Evolutionary conservation across 2,797 vertebrate species (phyloP).

Genomic region (Balearica regulorum): DNA sequence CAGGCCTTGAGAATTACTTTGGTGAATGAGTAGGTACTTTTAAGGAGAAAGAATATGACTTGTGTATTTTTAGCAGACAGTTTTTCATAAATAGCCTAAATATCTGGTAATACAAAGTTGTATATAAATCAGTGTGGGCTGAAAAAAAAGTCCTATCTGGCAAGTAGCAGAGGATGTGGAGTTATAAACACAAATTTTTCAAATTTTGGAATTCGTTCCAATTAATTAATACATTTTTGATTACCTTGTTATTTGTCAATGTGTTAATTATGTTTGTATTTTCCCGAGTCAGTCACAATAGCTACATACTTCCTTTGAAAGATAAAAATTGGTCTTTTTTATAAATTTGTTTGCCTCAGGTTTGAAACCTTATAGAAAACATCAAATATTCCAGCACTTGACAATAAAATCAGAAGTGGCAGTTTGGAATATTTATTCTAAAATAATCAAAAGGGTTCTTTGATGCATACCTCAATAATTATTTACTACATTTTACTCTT

Average conservation of each 20-base stretch:
- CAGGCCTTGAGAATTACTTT: neutral
- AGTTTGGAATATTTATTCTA: slow-evolving; percentile 37
- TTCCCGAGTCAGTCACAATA: neutral
- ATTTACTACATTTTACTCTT: slow-evolving; percentile 29
- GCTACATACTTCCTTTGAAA: neutral
- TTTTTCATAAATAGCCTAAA: neutral
- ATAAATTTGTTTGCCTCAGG: neutral
- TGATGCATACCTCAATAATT: slow-evolving; percentile 53
- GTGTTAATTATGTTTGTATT: neutral
- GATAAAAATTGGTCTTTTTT: neutral
- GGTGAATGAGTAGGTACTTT: neutral
- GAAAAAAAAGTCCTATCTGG: neutral
- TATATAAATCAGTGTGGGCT: neutral
- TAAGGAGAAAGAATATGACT: neutral
- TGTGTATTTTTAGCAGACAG: neutral
- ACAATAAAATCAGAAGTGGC: slow-evolving; percentile 30
- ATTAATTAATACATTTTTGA: neutral
- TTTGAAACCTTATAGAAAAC: slow-evolving; percentile 30
- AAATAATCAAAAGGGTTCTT: slow-evolving; percentile 43
- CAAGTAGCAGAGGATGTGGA: neutral
- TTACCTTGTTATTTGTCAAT: neutral
- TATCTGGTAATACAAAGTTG: neutral
- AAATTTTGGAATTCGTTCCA: neutral
- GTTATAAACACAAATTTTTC: neutral
- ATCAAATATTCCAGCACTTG: slow-evolving; percentile 23